phyloP scores from a whole-genome alignment of 1,140 invertebrate genomes.

The Drosophila saltans region DNA sequence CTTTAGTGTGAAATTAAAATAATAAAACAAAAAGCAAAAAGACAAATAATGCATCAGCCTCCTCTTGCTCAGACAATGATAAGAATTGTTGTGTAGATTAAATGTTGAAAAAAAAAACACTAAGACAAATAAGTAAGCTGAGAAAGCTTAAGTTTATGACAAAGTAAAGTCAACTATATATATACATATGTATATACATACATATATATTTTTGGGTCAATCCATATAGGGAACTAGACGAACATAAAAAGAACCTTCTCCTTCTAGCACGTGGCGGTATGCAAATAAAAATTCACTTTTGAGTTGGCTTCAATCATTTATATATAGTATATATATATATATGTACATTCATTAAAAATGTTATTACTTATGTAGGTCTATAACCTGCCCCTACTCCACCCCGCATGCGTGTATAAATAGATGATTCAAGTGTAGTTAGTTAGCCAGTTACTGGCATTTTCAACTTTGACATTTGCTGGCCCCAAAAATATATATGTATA shows the following conservation, averaged over 20 bases:
- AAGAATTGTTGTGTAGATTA: neutral
- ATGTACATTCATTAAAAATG: neutral
- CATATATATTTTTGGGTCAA: neutral
- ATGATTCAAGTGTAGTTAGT: constrained; percentile 26
- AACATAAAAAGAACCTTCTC: constrained; percentile 16
- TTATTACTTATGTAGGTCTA: constrained; percentile 6
- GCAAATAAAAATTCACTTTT: constrained; percentile 43
- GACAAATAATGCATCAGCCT: neutral
- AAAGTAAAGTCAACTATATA: neutral
- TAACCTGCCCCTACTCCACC: too few species aligned
- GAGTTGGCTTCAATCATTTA: neutral
- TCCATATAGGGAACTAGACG: neutral
- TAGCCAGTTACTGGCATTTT: constrained; percentile 40
- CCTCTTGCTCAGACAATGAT: neutral
- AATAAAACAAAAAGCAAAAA: neutral
- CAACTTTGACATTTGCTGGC: constrained; percentile 51
- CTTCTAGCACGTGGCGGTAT: constrained; percentile 39
- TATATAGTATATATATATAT: constrained; percentile 3
- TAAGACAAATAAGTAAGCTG: too few species aligned
- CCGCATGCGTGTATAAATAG: constrained; percentile 42
- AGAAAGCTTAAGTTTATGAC: neutral
- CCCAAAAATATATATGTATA: constrained; percentile 1
- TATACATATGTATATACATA: neutral
- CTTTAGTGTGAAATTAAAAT: neutral
- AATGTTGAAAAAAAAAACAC: neutral